Conservation (phyloP, 2,888 invertebrate genomes). For the Ochropacha duplaris region DNA sequence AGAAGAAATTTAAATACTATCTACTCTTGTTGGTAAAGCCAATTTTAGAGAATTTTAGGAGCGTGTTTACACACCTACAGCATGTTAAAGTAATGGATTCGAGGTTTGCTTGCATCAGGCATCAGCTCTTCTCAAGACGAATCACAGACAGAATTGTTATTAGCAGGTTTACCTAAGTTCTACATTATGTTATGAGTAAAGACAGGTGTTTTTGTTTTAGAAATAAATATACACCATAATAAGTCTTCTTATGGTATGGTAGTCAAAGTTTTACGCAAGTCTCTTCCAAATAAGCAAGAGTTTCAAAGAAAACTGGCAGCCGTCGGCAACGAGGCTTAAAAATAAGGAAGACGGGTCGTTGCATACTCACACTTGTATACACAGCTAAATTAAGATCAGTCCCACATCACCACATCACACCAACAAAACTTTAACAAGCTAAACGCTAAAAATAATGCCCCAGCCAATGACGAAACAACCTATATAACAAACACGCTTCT, state of each 20-base stretch:
- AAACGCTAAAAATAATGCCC: constrained; percentile 76
- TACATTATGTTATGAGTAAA: too few species aligned
- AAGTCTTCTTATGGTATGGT: constrained; percentile 9
- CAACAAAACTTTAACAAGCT: constrained; percentile 75
- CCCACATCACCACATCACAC: constrained; percentile 72
- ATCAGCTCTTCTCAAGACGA: too few species aligned
- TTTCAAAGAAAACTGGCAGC: constrained; percentile 30
- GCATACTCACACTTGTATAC: constrained; percentile 73
- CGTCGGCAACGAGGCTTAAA: constrained; percentile 44
- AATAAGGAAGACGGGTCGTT: constrained; percentile 67
- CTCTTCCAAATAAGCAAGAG: constrained; percentile 9
- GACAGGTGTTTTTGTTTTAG: too few species aligned
- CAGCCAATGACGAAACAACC: constrained; percentile 72
- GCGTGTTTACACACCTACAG: too few species aligned
- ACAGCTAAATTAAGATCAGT: constrained; percentile 78
- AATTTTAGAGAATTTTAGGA: too few species aligned
- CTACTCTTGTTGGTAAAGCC: too few species aligned
- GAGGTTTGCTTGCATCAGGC: too few species aligned
- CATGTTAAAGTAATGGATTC: too few species aligned
- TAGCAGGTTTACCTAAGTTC: too few species aligned
- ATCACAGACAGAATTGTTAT: too few species aligned
- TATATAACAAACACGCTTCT: constrained; percentile 43
- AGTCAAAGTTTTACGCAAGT: constrained; percentile 8
- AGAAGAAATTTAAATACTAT: too few species aligned
- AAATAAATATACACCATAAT: too few species aligned